Base-by-base conservation (phyloP, 2,797 vertebrate genomes). In the Argyrosomus regius region DNA sequence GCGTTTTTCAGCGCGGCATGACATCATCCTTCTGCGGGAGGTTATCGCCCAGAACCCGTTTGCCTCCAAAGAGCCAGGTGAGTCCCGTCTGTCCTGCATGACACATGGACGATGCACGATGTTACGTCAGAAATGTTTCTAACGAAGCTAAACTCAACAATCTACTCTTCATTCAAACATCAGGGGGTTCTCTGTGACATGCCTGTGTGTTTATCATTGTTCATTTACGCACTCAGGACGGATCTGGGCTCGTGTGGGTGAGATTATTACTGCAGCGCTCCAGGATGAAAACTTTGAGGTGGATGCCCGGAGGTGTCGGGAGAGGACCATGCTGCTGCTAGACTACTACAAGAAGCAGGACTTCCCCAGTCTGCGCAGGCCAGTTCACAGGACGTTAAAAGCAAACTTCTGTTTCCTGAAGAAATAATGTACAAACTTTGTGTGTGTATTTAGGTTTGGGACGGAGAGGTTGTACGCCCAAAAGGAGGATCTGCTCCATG, bases 301-400 rank as follows among this genome's bases (percentile, higher is more conserved):
- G 91, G 96, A 96, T 16, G 95, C 94, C 56, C 88, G 95, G 63
- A 88, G 95, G 59, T 96, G 96, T 43, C 85, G 96, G 7, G 96
- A 96, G 88, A 95, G 96, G 80, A 96, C 95, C 69, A 95, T 95
- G 93, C 87, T 96, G 75, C 91, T 96, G 68, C 86, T 96, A 0
- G 95, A 96, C 87, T 96, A 96, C 89, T 96, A 96, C 88, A 96
- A 95, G 87, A 95, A 96, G 60, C 95, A 96, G 84, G 95, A 96
- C 91, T 96, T 94, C 2, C 81, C 93, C 78, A 96, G 95, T 67
- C 87, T 96, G 66, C 95, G 96, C 87, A 95, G 96, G 96, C 95
- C 43, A 50, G 86, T 61, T 20, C 17, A 46, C 0, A 24, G 12
- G 39, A 65, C 22, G 35, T 17, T 1, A 11, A 11, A 71, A 68